Conservation (phyloP, 1,140 invertebrate species). For the Pollicipes pollicipes region DNA sequence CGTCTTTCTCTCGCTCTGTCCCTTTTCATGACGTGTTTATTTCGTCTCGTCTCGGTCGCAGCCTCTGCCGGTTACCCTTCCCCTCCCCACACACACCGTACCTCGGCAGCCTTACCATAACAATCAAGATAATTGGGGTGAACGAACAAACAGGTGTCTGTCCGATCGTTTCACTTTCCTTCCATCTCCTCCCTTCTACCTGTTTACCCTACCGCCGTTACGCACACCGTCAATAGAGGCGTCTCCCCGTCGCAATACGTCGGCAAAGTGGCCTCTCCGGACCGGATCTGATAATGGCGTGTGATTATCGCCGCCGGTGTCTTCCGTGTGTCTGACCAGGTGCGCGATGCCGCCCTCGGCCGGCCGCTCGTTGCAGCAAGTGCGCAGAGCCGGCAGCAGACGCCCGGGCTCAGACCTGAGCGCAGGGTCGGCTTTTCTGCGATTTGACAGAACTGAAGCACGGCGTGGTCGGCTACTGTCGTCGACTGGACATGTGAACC, state of each 20-base stretch:
- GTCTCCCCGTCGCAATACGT: not conserved
- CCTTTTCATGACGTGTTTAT: not conserved
- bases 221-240: not conserved
- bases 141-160: not conserved
- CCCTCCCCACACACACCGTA: not conserved
- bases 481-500: too few relatives aligned
- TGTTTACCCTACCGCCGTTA: not conserved
- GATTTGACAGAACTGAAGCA: too few relatives aligned
- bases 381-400: too few relatives aligned
- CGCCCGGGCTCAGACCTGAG: too few relatives aligned
- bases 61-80: not conserved
- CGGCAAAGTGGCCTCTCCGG: not conserved
- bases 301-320: not conserved
- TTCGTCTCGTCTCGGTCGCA: not conserved
- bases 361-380: too few relatives aligned
- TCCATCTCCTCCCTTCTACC: not conserved
- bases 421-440: too few relatives aligned
- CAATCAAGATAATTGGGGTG: not conserved
- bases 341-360: too few relatives aligned
- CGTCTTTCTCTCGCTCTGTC: not conserved
- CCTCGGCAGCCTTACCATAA: not conserved
- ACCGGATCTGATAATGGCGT: not conserved
- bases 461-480: too few relatives aligned
- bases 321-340: not conserved
- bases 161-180: not conserved